Conservation (phyloP, 2,797 vertebrate genomes). For the Microhierax caerulescens region DNA sequence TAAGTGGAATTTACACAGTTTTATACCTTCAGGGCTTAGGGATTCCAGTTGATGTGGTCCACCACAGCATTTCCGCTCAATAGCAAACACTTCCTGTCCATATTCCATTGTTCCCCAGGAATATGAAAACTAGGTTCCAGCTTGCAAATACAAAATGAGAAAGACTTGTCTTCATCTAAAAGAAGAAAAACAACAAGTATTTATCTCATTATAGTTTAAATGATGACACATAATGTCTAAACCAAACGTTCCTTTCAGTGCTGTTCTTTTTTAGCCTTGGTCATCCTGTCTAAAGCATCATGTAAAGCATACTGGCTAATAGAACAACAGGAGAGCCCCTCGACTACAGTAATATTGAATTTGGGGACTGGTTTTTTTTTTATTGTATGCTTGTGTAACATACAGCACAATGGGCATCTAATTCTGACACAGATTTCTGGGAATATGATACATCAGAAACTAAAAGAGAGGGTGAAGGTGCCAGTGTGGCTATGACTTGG, state of each 20-base stretch:
- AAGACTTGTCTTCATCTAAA: background rate
- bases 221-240: background rate
- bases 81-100: background rate
- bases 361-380: background rate
- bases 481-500: background rate
- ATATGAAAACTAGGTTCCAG: background rate
- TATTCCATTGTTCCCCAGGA: background rate
- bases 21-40: background rate
- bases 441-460: background rate
- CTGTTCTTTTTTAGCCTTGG: background rate
- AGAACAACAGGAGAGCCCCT: background rate
- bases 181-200: background rate
- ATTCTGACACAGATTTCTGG: background rate
- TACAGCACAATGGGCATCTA: background rate
- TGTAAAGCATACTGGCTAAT: background rate
- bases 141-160: background rate
- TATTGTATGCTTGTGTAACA: background rate
- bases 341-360: background rate
- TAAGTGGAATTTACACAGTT: background rate
- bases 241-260: background rate
- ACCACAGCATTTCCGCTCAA: background rate
- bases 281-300: background rate
- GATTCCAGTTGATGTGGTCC: background rate
- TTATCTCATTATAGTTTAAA: background rate
- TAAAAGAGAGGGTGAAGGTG: background rate